Base-by-base conservation (phyloP, 2,113 vertebrate genomes). In the Lophotis ruficrista region DNA sequence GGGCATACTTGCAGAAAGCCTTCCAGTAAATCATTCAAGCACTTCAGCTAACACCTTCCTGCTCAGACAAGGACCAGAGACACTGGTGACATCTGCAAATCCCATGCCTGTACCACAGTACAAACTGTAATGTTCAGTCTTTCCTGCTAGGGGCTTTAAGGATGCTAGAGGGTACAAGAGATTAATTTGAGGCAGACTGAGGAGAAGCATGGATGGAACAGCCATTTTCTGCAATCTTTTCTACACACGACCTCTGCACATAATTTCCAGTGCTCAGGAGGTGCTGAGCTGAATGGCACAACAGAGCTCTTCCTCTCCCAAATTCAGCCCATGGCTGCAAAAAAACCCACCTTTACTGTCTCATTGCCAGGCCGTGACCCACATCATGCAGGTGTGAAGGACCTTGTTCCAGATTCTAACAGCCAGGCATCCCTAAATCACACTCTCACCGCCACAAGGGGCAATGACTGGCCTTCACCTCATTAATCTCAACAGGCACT, bases 341-440 rank as follows among this genome's bases (percentile, higher is more conserved):
- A 10, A 50, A 72, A 87, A 87, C 9, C 16, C 38, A 17, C 48
- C 48, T 48, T 48, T 81, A 27, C 69, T 60, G 35, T 14, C 43
- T 65, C 35, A 37, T 2, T 76, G 65, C 37, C 54, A 11, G 9
- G 3, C 2, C 1, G 8, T 56, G 48, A 92, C 22, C 38, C 23
- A 20, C 27, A 31, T 3, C 3, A 9, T 3, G 0, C 0, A 0
- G 12, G 35, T 41, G 58, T 92, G 58, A 83, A 70, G 51, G 71
- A 41, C 54, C 43, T 64, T 4, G 4, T 33, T 80, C 14, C 66
- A 73, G 41, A 61, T 27, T 21, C 62, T 58, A 73, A 61, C 21
- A 80, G 66, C 28, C 62, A 77, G 51, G 27, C n/a, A 75, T 22
- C 43, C 68, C 66, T 66, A 72, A 58, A 75, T 78, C 56, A 51